Evolutionary conservation across 2,113 vertebrate genomes (phyloP).

Genomic region (Oreochromis niloticus): DNA sequence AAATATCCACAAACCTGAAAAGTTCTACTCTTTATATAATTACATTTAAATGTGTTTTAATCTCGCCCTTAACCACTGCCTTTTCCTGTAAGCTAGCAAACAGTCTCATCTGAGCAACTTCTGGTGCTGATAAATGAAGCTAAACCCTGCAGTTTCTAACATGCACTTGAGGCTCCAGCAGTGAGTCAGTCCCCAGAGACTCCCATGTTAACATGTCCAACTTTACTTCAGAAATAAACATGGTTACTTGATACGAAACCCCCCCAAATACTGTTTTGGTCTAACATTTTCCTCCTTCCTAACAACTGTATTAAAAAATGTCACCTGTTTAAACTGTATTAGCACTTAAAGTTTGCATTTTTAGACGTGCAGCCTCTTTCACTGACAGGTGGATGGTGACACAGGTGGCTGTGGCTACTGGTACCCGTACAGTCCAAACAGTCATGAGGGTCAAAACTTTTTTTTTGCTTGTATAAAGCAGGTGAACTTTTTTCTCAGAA

Average conservation of each 20-base stretch:
- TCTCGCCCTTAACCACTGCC: not conserved
- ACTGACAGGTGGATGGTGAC: not conserved
- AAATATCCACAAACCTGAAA: not conserved
- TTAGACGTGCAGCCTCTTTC: accelerated
- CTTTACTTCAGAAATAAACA: not conserved
- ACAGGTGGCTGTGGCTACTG: not conserved
- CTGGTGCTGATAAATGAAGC: not conserved
- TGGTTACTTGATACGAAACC: not conserved
- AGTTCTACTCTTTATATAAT: not conserved
- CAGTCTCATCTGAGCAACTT: not conserved
- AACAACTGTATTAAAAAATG: not conserved
- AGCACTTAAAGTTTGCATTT: not conserved
- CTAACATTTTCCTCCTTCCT: not conserved
- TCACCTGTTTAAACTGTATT: not conserved
- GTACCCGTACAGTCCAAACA: not conserved
- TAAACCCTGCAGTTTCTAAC: not conserved
- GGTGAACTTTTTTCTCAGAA: not conserved
- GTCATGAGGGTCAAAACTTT: not conserved
- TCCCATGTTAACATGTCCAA: not conserved
- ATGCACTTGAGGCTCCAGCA: not conserved
- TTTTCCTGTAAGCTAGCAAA: not conserved
- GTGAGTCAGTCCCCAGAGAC: not conserved
- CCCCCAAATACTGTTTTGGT: not conserved
- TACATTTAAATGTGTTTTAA: constrained; percentile 21
- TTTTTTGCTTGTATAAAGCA: not conserved